Evolutionary conservation across 2,797 vertebrate species (phyloP).

Genomic region (Phoeniculus purpureus): DNA sequence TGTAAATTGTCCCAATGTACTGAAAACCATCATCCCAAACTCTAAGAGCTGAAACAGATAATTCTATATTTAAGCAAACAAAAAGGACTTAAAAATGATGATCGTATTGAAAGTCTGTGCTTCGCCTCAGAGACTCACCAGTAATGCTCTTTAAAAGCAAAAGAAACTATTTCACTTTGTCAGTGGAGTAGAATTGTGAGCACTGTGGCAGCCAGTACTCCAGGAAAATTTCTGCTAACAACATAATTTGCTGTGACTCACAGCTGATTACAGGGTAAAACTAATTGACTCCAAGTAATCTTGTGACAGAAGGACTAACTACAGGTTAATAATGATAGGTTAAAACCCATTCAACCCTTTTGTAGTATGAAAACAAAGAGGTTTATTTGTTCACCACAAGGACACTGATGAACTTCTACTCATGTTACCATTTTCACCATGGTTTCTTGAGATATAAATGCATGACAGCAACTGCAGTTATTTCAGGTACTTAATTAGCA

Average conservation of each 20-base stretch:
- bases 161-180: not conserved
- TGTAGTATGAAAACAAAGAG: not conserved
- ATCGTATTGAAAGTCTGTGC: not conserved
- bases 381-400: slow-evolving; percentile 4
- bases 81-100: not conserved
- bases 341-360: not conserved
- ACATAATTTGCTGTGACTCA: not conserved
- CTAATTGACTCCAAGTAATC: not conserved
- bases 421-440: not conserved
- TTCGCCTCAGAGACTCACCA: not conserved
- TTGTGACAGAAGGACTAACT: not conserved
- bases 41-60: not conserved
- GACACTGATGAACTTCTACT: not conserved
- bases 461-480: not conserved
- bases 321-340: not conserved
- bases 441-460: not conserved
- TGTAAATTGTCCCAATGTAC: not conserved
- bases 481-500: not conserved
- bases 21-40: not conserved
- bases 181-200: not conserved
- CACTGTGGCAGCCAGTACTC: not conserved
- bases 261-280: not conserved
- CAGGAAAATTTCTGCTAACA: not conserved
- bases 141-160: not conserved
- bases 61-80: not conserved